Conservation (phyloP, 2,113 vertebrate genomes). For the Oriolus oriolus region DNA sequence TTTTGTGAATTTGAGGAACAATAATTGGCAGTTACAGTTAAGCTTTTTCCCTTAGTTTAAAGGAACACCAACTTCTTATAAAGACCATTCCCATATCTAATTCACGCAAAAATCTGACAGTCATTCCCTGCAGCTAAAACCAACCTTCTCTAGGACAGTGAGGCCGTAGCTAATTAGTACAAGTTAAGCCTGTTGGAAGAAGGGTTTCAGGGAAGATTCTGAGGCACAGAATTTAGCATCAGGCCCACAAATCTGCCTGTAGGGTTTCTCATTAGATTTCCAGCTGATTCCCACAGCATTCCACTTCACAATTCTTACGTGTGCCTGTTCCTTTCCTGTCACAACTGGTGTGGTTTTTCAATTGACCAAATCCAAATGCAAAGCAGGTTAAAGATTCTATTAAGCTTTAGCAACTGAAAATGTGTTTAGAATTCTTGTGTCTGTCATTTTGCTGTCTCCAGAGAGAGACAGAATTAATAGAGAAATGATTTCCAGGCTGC, state of each 20-base stretch:
- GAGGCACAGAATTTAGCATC: too few species aligned
- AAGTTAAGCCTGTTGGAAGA: neutral
- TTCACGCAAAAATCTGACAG: neutral
- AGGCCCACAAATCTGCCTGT: fast-evolving
- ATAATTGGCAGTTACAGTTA: neutral
- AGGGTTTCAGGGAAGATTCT: neutral
- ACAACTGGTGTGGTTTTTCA: neutral
- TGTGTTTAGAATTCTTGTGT: neutral
- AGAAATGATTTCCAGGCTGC: neutral
- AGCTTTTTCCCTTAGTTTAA: neutral
- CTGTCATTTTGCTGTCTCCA: neutral
- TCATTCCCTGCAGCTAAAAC: neutral
- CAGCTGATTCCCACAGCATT: neutral
- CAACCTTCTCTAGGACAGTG: neutral
- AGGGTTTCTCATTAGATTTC: neutral
- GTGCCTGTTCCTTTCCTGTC: neutral
- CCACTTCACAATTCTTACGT: fast-evolving
- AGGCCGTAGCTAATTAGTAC: neutral
- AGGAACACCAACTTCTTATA: neutral
- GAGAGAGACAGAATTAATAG: neutral
- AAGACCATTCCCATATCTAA: neutral
- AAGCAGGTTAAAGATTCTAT: neutral
- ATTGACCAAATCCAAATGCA: neutral
- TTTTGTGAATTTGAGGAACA: neutral
- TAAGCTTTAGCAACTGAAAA: neutral